Base-by-base conservation (phyloP, 2,113 vertebrate genomes). In the Heliornis fulica region DNA sequence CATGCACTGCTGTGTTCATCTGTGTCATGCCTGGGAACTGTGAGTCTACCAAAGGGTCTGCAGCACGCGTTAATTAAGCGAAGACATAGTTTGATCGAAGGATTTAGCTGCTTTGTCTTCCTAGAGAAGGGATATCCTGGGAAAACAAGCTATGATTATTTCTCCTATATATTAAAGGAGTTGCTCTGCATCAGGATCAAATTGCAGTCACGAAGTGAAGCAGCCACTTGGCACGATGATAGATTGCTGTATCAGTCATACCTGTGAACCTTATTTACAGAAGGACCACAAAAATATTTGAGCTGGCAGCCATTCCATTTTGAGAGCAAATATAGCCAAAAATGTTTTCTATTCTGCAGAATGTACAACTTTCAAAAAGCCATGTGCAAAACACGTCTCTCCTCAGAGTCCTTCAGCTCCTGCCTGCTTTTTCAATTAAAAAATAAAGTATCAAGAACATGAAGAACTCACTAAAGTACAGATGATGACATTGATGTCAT, bases 201-300 rank as follows among this genome's bases (percentile, higher is more conserved):
- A 53, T 8, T 65, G 59, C 51, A 91, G 76, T 64, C 16, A 5
- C 10, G 1, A 90, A 78, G 41, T 16, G 11, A 68, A 91, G 59
- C 60, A 50, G 75, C 63, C 41, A 57, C 70, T 93, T 50, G 40
- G 82, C 89, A 90, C 2, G 0, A 60, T 83, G 92, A 93, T 25
- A 92, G 76, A 87, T 87, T 77, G 85, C 38, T 87, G 19, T 64
- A 94, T 81, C 95, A 82, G 45, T 94, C 90, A 89, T 83, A 94
- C 89, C 91, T 78, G 45, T 11, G n/a, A 90, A 68, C 56, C 59
- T 83, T 64, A 93, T 84, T 96, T 94, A 94, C 84, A 91, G 84
- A 83, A 72, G 61, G 50, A 91, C 34, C 72, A 78, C 81, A 91
- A 69, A 96, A 96, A 91, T 63, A 94, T 92, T 85, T 70, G 31